A percentile compares a stretch with the other conserved stretches of the same genome.
These are phyloP conservation scores for Bufo bufo DNA, from an alignment of 2,113 vertebrate genomes.

Conservation along the genomic window DNA sequence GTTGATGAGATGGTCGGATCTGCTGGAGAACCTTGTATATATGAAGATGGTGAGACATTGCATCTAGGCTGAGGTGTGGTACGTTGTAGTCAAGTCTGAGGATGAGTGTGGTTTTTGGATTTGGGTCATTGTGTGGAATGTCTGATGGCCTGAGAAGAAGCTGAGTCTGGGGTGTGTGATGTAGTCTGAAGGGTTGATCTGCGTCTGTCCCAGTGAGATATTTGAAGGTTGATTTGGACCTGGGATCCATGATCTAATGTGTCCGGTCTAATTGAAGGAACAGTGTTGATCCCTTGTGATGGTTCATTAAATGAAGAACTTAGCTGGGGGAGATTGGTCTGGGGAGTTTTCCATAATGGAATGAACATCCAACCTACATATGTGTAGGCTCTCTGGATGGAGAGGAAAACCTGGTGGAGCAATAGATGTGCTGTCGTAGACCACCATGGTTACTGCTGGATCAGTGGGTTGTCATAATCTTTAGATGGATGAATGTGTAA, in stretches of 20 bases:
- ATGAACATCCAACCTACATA: not conserved
- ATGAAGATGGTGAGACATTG: not conserved
- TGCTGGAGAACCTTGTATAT: not conserved
- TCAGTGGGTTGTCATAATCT: no score
- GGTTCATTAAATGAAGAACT: not conserved
- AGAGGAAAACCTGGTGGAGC: not conserved
- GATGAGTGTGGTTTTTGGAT: not conserved
- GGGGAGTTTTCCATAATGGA: not conserved
- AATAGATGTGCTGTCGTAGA: not conserved
- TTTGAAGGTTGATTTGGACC: not conserved
- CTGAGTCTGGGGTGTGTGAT: no score
- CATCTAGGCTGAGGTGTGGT: not conserved
- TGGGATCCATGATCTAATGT: not conserved
- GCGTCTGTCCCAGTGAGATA: not conserved
- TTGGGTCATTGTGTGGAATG: no score
- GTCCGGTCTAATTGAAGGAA: not conserved
- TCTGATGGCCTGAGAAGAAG: no score
- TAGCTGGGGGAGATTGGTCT: not conserved
- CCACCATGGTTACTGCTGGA: not conserved
- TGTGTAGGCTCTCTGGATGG: not conserved
- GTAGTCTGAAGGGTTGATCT: no score
- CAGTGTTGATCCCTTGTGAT: not conserved
- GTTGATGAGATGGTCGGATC: not conserved
- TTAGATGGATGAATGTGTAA: not conserved
- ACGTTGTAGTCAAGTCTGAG: not conserved